Base-by-base conservation (phyloP, 2,797 vertebrate genomes). In the Aplochiton taeniatus region DNA sequence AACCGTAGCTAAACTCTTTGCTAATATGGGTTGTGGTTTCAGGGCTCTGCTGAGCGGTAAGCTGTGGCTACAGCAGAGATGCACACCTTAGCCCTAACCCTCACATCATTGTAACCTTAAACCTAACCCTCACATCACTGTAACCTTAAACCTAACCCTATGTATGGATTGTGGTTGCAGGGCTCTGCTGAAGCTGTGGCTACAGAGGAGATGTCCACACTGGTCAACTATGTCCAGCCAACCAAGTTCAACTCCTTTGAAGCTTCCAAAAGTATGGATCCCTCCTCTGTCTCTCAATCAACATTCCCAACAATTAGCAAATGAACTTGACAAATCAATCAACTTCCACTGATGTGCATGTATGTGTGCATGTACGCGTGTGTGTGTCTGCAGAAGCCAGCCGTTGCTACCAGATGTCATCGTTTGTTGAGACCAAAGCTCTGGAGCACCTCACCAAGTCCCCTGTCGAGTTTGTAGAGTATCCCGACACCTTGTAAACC, bases 401-500 rank as follows among this genome's bases (percentile, higher is more conserved):
- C 81, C 95, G 92, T 85, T 97, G 95, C 82, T 98, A 95, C 88
- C 94, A 98, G 90, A 99, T 99, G 98, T 99, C 97, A 63, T 99
- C 97, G 61, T 99, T 98, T 59, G 96, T 99, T 93, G 97, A 99
- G 93, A 98, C 98, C 77, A 99, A 99, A 93, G 97, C 96, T 48
- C 91, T 99, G 53, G 96, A 98, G 86, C 97, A 96, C 45, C 95
- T 99, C 72, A 99, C 96, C 0, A 99, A 99, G 89, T 95, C 95
- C 76, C 98, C 97, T 0, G 98, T 99, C 89, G 97, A 99, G 90
- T 99, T 99, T 85, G 96, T 99, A 8, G 97, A 99, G 97, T 95
- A 99, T 98, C 97, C 95, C 96, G 96, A 20, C 57, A 14, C 66
- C 66, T 69, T 75, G 69, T 31, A 6, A 6, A 31, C 6, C 31